These are phyloP conservation scores for Spheniscus humboldti DNA, from an alignment of 2,797 vertebrate genomes.

Conservation along the genomic window DNA sequence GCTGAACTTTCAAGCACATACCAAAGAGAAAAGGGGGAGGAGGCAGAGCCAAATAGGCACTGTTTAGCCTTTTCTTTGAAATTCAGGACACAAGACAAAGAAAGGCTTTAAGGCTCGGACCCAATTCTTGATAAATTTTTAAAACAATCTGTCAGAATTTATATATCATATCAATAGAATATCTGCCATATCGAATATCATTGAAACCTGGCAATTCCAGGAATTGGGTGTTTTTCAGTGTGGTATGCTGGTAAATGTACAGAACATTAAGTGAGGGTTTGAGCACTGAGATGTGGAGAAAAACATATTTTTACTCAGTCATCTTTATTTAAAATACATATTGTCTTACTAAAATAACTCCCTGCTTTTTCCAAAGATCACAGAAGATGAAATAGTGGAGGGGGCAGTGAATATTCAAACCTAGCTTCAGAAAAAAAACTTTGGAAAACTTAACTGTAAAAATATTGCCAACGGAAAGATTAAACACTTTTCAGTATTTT, in stretches of 20 bases:
- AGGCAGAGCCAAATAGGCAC: background rate
- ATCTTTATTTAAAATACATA: slow-evolving; percentile 66
- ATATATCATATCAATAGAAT: background rate
- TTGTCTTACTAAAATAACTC: slow-evolving; percentile 68
- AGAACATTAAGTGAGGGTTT: slow-evolving; percentile 45
- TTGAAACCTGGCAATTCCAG: background rate
- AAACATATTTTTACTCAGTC: slow-evolving; percentile 56
- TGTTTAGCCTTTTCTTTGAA: background rate
- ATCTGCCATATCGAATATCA: background rate
- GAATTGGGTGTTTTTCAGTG: slow-evolving; percentile 18
- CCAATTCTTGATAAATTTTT: background rate
- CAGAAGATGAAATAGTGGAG: slow-evolving; percentile 33
- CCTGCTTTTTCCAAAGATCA: slow-evolving; percentile 64
- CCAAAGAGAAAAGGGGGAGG: background rate
- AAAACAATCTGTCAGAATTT: background rate
- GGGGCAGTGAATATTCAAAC: slow-evolving; percentile 25
- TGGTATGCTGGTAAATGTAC: slow-evolving; percentile 23
- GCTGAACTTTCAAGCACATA: background rate
- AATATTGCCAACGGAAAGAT: slow-evolving; percentile 74
- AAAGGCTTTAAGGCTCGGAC: background rate
- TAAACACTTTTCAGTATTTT: slow-evolving; percentile 76
- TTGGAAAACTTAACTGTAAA: slow-evolving; percentile 49
- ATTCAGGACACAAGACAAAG: background rate
- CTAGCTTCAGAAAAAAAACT: slow-evolving; percentile 20
- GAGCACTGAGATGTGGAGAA: slow-evolving; percentile 50